A percentile compares a stretch with the other conserved stretches of the same genome.
These are phyloP conservation scores for Bhutanitis thaidina DNA, from an alignment of 2,888 invertebrate species.

Conservation along the genomic window DNA sequence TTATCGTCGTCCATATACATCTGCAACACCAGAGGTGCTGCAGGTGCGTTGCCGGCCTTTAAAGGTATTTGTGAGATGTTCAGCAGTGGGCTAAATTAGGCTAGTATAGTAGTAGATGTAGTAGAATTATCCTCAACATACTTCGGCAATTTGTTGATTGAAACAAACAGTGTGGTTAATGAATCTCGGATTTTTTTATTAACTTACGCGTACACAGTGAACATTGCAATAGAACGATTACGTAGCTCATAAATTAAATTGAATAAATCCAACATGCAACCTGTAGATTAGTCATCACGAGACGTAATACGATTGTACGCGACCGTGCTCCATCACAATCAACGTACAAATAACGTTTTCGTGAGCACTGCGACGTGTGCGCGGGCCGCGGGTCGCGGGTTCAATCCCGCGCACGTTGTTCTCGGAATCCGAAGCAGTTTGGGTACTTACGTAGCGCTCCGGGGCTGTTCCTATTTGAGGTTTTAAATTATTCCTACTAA, in stretches of 20 bases:
- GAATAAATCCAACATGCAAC: neutral
- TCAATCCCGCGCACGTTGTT: slow-evolving; percentile 42
- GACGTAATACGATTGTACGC: slow-evolving; percentile 4
- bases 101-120: no score
- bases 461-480: slow-evolving; percentile 1
- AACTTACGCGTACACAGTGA: no score
- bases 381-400: slow-evolving; percentile 43
- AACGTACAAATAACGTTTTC: slow-evolving; percentile 49
- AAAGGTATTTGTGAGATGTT: no score
- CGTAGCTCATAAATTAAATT: no score
- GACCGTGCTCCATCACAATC: slow-evolving; percentile 8
- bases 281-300: slow-evolving; percentile 3
- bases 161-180: no score
- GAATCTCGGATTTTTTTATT: neutral
- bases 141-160: no score
- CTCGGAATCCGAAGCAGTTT: slow-evolving; percentile 30
- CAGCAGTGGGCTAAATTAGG: no score
- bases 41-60: no score
- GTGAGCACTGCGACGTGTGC: slow-evolving; percentile 43
- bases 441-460: neutral
- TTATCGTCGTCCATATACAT: no score
- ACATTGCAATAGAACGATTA: no score
- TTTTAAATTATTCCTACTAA: neutral
- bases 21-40: no score
- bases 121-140: no score